Percentiles rank a stretch among this genome's conserved stretches.
Evolutionary conservation across 92 coral and sea anemone species (phyloP).

Genomic region (Epizoanthus fatuus): DNA sequence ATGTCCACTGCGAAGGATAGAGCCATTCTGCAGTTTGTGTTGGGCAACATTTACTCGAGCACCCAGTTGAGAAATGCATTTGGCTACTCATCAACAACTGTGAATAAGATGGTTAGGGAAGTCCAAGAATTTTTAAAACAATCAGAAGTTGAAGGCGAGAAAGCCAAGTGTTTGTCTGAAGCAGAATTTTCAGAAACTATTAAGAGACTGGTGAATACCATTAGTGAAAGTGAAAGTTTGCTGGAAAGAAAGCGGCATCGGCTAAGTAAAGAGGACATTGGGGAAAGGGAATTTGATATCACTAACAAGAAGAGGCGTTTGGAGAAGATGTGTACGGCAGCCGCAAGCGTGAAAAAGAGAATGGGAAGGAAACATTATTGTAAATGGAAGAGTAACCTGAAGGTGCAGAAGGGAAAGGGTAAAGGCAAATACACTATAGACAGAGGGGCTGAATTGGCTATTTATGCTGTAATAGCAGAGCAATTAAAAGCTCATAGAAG

Average conservation of each 20-base stretch:
- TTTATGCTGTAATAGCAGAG: constrained; percentile 42
- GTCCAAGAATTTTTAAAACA: constrained; percentile 35
- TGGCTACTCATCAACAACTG: constrained; percentile 37
- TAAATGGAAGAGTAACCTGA: constrained; percentile 32
- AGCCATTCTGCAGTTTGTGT: constrained; percentile 50
- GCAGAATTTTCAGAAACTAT: constrained; percentile 40
- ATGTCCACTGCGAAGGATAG: constrained; percentile 59
- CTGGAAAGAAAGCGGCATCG: constrained; percentile 50
- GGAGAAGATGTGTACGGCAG: background rate
- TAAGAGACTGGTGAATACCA: constrained; percentile 25
- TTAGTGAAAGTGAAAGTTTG: constrained; percentile 32
- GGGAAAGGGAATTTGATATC: constrained; percentile 46
- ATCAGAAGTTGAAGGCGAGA: constrained; percentile 11
- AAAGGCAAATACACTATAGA: constrained; percentile 48
- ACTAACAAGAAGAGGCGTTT: constrained; percentile 24
- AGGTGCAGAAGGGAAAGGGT: constrained; percentile 37
- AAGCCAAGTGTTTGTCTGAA: constrained; percentile 12
- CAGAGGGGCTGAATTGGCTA: constrained; percentile 56
- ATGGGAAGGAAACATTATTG: constrained; percentile 18
- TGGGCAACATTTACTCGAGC: constrained; percentile 44
- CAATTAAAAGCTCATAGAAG: constrained; percentile 55
- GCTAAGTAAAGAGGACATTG: constrained; percentile 49
- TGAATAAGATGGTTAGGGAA: constrained; percentile 1
- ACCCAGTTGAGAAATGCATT: constrained; percentile 38
- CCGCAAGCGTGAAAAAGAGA: background rate